Percentiles rank a stretch among this genome's conserved stretches.
Conservation (phyloP, 1,140 invertebrate genomes). For the Araneus ventricosus region DNA sequence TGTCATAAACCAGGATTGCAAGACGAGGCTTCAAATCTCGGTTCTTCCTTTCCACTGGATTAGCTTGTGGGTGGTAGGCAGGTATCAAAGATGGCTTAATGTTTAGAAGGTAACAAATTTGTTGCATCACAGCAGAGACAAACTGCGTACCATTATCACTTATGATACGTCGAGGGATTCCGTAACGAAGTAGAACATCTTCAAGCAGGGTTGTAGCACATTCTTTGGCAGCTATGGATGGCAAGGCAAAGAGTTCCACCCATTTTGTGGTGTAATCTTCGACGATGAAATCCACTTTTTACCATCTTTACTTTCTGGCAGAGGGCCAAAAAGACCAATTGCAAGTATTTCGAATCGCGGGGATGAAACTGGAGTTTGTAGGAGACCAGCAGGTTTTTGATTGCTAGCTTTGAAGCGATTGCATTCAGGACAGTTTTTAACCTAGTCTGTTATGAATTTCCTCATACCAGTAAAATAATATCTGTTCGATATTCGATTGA, state of each 20-base stretch:
- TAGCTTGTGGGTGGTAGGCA: not conserved
- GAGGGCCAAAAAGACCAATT: constrained; percentile 30
- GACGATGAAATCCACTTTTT: constrained; percentile 18
- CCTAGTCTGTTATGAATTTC: not conserved
- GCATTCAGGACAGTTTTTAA: not conserved
- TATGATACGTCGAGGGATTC: constrained; percentile 18
- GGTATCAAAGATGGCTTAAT: not conserved
- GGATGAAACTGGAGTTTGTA: not conserved
- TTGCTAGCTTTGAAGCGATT: not conserved
- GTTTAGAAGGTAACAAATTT: not conserved
- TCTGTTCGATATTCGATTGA: not conserved
- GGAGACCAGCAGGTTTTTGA: not conserved
- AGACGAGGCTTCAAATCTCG: not conserved
- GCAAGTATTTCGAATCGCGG: not conserved
- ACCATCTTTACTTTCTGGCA: not conserved
- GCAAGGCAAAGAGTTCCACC: constrained; percentile 51
- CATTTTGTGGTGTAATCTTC: constrained; percentile 25
- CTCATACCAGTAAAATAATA: not conserved
- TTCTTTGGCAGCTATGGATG: not conserved
- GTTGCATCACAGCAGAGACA: constrained; percentile 1
- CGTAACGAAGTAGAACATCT: constrained; percentile 47
- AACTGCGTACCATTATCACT: constrained; percentile 54
- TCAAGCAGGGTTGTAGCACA: constrained; percentile 5
- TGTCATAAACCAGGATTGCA: not conserved
- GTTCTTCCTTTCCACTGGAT: constrained; percentile 13